Percentiles rank a stretch among this genome's conserved stretches.
Conservation (phyloP, 2,797 vertebrate genomes). For the Acipenser ruthenus region DNA sequence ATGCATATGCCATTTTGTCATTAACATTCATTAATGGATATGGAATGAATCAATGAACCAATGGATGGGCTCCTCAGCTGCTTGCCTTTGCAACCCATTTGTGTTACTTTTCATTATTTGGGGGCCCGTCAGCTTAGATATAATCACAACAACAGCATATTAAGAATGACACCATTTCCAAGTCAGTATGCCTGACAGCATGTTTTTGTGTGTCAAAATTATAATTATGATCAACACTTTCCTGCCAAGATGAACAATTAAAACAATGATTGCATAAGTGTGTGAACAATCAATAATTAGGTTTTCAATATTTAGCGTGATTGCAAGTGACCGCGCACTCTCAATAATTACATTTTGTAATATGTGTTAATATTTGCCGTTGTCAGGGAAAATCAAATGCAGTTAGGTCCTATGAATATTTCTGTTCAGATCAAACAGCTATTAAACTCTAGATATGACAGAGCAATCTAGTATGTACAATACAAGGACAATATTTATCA, state of each 20-base stretch:
- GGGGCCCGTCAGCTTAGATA: neutral
- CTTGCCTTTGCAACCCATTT: conserved; percentile 15
- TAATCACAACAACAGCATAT: neutral
- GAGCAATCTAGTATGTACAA: conserved; percentile 16
- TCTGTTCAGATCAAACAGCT: conserved; percentile 19
- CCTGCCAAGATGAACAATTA: conserved; percentile 42
- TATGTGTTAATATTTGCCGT: conserved; percentile 13
- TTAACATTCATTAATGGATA: conserved; percentile 14
- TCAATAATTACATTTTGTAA: conserved; percentile 13
- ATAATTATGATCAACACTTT: conserved; percentile 31
- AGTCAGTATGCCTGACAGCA: conserved; percentile 1
- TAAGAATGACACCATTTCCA: neutral
- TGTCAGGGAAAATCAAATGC: conserved; percentile 7
- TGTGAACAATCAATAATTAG: conserved; percentile 26
- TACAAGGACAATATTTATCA: conserved; percentile 32
- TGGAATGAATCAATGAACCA: conserved; percentile 21
- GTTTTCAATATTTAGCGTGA: conserved; percentile 26
- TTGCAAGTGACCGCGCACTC: conserved; percentile 15
- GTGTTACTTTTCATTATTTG: conserved; percentile 8
- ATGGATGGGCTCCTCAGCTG: conserved; percentile 21
- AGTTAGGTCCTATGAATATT: conserved; percentile 12
- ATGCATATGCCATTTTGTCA: conserved; percentile 18
- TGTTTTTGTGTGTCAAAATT: conserved; percentile 22
- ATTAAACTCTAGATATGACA: conserved; percentile 21
- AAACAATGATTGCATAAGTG: conserved; percentile 37